Evolutionary conservation across 2,113 vertebrate species (phyloP).

Genomic region (Ahaetulla prasina): DNA sequence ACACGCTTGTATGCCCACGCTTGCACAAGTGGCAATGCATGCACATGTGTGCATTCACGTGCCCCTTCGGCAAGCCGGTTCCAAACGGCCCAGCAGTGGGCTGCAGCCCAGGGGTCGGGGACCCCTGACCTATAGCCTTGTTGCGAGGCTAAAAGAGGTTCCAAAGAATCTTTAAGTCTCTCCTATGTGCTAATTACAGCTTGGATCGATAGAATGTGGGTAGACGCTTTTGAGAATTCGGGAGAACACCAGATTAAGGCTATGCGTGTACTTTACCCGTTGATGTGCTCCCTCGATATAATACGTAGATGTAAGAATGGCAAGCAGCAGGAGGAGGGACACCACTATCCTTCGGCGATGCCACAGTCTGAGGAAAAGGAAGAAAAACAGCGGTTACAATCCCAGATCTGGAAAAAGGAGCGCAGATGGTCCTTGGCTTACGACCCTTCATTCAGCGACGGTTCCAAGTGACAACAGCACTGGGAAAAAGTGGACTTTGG

Average conservation of each 20-base stretch:
- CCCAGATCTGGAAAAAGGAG: not conserved
- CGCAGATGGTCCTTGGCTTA: not conserved
- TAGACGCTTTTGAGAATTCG: not conserved
- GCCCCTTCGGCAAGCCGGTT: too few relatives aligned
- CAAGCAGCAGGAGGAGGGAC: conserved; percentile 76
- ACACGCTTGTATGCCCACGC: not conserved
- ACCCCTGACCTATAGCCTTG: not conserved
- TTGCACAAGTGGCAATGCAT: not conserved
- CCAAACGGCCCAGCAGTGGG: too few relatives aligned
- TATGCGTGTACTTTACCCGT: conserved; percentile 71
- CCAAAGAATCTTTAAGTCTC: too few relatives aligned
- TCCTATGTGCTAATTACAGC: not conserved
- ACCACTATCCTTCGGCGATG: conserved; percentile 78
- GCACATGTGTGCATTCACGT: too few relatives aligned
- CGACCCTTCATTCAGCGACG: not conserved
- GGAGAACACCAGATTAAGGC: not conserved
- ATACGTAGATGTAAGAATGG: conserved; percentile 81
- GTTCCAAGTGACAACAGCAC: not conserved
- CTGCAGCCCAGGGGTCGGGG: too few relatives aligned
- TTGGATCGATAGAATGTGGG: not conserved
- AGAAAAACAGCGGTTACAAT: not conserved
- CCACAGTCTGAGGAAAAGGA: conserved; percentile 78
- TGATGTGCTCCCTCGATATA: conserved; percentile 91
- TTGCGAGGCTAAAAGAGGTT: not conserved
- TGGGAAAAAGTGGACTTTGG: not conserved